Evolutionary conservation across 1,140 invertebrate species (phyloP).

Genomic region (Trachymyrmex cornetzi): DNA sequence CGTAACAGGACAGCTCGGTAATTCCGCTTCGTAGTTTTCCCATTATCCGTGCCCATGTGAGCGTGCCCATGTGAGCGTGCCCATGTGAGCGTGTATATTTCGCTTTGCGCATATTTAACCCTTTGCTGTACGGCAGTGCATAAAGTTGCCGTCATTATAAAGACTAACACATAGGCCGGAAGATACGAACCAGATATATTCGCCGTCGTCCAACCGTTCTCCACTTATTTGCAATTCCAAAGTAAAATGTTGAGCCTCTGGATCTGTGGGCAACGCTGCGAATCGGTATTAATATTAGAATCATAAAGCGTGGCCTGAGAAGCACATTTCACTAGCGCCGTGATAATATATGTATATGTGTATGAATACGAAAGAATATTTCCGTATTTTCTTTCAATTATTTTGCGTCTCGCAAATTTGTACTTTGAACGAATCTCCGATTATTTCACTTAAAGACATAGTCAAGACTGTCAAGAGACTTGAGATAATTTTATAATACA

Average conservation of each 20-base stretch:
- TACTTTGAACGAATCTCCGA: neutral
- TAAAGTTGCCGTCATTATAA: slow-evolving; percentile 58
- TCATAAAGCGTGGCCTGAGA: neutral
- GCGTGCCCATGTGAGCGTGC: slow-evolving; percentile 35
- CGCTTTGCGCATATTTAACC: slow-evolving; percentile 65
- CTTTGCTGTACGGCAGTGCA: slow-evolving; percentile 55
- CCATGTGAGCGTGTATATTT: slow-evolving; percentile 19
- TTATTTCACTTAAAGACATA: neutral
- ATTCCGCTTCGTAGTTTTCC: slow-evolving; percentile 59
- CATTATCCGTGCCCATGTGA: slow-evolving; percentile 50
- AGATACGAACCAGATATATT: slow-evolving; percentile 38
- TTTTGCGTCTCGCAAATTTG: neutral
- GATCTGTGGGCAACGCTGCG: slow-evolving; percentile 5
- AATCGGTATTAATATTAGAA: slow-evolving; percentile 26
- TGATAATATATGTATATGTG: neutral
- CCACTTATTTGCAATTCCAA: slow-evolving; percentile 58
- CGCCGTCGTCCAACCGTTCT: slow-evolving; percentile 16
- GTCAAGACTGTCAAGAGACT: neutral
- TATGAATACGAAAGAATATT: neutral
- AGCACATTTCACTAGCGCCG: neutral
- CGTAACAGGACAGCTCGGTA: slow-evolving; percentile 61
- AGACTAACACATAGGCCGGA: slow-evolving; percentile 31
- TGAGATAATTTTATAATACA: neutral
- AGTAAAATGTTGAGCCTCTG: slow-evolving; percentile 28
- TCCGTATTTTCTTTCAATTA: neutral